These are phyloP conservation scores for Scaptodrosophila lebanonensis DNA, from an alignment of 1,140 invertebrate species.

Conservation along the genomic window DNA sequence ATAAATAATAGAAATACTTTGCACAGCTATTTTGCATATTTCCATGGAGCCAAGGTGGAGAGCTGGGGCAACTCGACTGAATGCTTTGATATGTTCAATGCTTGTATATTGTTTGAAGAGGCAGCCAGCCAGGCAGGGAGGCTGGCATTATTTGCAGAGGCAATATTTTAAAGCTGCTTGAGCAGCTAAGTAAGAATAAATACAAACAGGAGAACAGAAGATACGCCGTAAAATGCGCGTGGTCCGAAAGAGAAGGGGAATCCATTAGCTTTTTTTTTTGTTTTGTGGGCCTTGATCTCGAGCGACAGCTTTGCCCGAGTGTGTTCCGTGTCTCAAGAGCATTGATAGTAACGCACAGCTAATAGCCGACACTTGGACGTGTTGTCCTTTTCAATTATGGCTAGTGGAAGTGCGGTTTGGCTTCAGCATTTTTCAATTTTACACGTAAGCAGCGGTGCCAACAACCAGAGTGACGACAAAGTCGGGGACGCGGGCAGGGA, in stretches of 20 bases:
- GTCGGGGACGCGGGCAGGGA: conserved; percentile 28
- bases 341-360: conserved; percentile 62
- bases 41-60: conserved; percentile 15
- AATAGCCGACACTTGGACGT: conserved; percentile 68
- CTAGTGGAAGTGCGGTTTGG: too few species aligned
- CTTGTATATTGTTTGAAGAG: conserved; percentile 7
- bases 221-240: neutral
- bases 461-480: conserved; percentile 8
- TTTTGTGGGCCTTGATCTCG: too few species aligned
- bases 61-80: neutral
- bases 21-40: conserved; percentile 68
- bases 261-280: conserved; percentile 48
- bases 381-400: conserved; percentile 75
- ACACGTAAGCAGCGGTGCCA: conserved; percentile 49
- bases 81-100: conserved; percentile 28
- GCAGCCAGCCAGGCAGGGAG: too few species aligned
- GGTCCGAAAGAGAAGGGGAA: conserved; percentile 17
- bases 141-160: conserved; percentile 45
- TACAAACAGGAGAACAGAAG: conserved; percentile 39
- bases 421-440: conserved; percentile 71
- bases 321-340: conserved; percentile 58
- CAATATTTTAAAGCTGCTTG: conserved; percentile 57
- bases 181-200: conserved; percentile 51
- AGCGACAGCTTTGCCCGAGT: conserved; percentile 2
- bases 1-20: conserved; percentile 72